Evolutionary conservation across 1,140 invertebrate species (phyloP).

Genomic region (Theocolax elegans): DNA sequence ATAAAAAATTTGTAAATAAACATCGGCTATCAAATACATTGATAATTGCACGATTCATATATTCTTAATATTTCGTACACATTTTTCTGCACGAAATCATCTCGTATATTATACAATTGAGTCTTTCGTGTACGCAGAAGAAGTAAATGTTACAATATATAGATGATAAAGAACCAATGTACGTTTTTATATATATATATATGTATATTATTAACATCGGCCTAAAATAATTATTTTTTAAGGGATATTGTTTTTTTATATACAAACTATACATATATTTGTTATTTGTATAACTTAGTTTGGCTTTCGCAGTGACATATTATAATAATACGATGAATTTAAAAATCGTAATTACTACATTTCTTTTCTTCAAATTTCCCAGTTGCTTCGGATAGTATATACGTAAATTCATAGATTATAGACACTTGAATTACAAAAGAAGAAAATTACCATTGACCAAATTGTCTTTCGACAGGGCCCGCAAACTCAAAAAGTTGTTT

Average conservation of each 20-base stretch:
- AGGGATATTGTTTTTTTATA: background rate
- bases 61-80: no score
- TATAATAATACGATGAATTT: slow-evolving; percentile 5
- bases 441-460: no score
- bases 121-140: no score
- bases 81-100: no score
- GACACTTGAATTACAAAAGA: background rate
- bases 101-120: no score
- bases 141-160: background rate
- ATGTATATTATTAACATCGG: slow-evolving; percentile 18
- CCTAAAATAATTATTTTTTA: no score
- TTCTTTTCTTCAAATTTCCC: background rate
- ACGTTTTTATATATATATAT: background rate
- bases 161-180: slow-evolving; percentile 14
- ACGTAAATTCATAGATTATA: background rate
- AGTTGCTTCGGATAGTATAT: background rate
- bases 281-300: slow-evolving; percentile 27
- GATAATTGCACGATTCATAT: no score
- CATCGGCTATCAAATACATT: background rate
- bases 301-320: background rate
- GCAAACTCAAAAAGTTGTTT: no score
- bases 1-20: slow-evolving; percentile 14
- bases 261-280: slow-evolving; percentile 36
- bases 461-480: no score
- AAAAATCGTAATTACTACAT: background rate